phyloP scores from a whole-genome alignment of 2,113 vertebrate species.

The Geothlypis trichas region DNA sequence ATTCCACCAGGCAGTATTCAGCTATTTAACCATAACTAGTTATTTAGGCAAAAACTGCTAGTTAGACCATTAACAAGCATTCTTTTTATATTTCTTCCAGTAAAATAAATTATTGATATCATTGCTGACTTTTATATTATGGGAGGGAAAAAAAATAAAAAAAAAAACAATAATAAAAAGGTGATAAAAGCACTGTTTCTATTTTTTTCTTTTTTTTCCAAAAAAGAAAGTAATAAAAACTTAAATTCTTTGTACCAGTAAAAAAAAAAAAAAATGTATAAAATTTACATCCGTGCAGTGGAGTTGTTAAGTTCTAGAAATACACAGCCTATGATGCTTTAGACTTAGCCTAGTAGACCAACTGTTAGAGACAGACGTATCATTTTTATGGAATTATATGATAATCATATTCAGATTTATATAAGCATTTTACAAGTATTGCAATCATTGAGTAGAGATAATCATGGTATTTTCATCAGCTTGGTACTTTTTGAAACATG shows the following conservation, averaged over 20 bases:
- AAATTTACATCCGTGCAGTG: slow-evolving; percentile 93
- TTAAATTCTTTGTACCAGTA: slow-evolving; percentile 86
- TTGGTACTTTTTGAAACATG: slow-evolving; percentile 87
- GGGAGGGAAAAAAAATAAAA: slow-evolving; percentile 86
- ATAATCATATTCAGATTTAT: slow-evolving; percentile 91
- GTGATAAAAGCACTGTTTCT: slow-evolving; percentile 87
- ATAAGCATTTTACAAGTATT: slow-evolving; percentile 91
- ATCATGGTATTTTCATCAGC: slow-evolving; percentile 87
- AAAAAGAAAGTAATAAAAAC: slow-evolving; percentile 86
- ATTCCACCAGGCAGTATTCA: slow-evolving; percentile 83
- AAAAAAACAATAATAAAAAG: slow-evolving; percentile 78
- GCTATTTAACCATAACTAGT: slow-evolving; percentile 85
- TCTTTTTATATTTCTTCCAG: slow-evolving; percentile 95
- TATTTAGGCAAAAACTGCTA: slow-evolving; percentile 82
- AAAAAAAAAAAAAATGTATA: slow-evolving; percentile 82
- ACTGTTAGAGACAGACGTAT: slow-evolving; percentile 88
- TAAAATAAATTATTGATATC: slow-evolving; percentile 93
- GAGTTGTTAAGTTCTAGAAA: slow-evolving; percentile 92
- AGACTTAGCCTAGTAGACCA: slow-evolving; percentile 91
- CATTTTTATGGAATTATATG: slow-evolving; percentile 90
- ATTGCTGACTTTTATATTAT: slow-evolving; percentile 95
- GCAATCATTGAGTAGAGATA: slow-evolving; percentile 87
- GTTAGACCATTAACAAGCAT: slow-evolving; percentile 85
- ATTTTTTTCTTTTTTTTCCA: slow-evolving; percentile 90
- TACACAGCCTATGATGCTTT: slow-evolving; percentile 90